Percentiles rank a stretch among this genome's conserved stretches.
phyloP scores from a whole-genome alignment of 2,888 invertebrate genomes.

The Dioctria linearis region DNA sequence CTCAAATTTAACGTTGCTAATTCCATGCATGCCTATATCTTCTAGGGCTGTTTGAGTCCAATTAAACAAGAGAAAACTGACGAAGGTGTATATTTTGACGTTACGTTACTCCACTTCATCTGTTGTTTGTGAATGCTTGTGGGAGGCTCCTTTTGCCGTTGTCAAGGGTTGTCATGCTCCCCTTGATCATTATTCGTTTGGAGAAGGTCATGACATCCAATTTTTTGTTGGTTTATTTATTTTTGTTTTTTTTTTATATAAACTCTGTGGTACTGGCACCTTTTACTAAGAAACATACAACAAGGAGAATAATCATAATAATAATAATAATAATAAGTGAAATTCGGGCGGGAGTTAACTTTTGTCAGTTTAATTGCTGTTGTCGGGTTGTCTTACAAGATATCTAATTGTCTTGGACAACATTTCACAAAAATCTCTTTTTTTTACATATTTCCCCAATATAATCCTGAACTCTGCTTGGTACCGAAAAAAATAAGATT shows the following conservation, averaged over 20 bases:
- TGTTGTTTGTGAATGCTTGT: slow-evolving; percentile 28
- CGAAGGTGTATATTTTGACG: slow-evolving; percentile 42
- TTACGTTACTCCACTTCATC: slow-evolving; percentile 8
- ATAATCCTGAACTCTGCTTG: too few species aligned
- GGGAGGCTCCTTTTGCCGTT: slow-evolving; percentile 36
- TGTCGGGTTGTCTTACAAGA: not conserved
- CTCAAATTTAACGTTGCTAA: not conserved
- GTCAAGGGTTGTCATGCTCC: slow-evolving; percentile 43
- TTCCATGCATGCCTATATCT: not conserved
- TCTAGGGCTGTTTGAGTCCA: not conserved
- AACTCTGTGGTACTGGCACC: not conserved
- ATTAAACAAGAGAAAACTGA: slow-evolving; percentile 6
- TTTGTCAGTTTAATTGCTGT: slow-evolving; percentile 44
- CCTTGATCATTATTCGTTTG: slow-evolving; percentile 29
- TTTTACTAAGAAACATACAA: slow-evolving; percentile 1
- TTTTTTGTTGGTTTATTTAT: not conserved
- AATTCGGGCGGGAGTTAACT: not conserved
- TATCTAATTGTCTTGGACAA: too few species aligned
- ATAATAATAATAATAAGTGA: too few species aligned
- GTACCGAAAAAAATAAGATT: not conserved
- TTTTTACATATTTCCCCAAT: too few species aligned
- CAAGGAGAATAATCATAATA: too few species aligned
- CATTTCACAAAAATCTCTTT: too few species aligned
- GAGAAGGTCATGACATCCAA: slow-evolving; percentile 28
- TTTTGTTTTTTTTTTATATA: not conserved